Conservation (phyloP, 2,888 invertebrate genomes). For the Crioceris asparagi region DNA sequence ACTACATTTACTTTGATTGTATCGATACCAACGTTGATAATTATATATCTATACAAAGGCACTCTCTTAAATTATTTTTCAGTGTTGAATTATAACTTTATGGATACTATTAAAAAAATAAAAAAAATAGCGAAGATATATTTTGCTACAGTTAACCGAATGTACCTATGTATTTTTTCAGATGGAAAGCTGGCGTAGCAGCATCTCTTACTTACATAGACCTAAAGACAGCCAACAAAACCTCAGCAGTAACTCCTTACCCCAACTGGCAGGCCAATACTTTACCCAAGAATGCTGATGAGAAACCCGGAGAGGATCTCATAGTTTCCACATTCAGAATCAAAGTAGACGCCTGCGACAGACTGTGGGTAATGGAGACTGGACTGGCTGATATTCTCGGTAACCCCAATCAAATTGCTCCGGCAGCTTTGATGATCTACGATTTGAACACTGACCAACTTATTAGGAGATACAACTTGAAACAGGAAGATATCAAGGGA, state of each 20-base stretch:
- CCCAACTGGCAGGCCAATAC: constrained; percentile 71
- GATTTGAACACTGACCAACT: constrained; percentile 67
- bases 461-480: constrained; percentile 57
- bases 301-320: constrained; percentile 43
- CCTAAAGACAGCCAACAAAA: constrained; percentile 46
- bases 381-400: constrained; percentile 68
- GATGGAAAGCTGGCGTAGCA: constrained; percentile 57
- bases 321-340: constrained; percentile 66
- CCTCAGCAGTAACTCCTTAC: constrained; percentile 58
- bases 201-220: constrained; percentile 59
- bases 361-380: constrained; percentile 74
- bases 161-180: constrained; percentile 31
- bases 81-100: no score
- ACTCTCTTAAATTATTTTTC: no score
- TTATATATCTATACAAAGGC: no score
- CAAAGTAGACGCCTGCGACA: constrained; percentile 63
- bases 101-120: no score
- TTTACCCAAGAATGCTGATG: constrained; percentile 50
- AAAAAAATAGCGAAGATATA: no score
- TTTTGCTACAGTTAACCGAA: no score
- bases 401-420: constrained; percentile 48
- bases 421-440: constrained; percentile 56
- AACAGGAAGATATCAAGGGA: constrained; percentile 60
- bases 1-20: no score
- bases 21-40: no score